Conservation (phyloP, 2,797 vertebrate species). For the Odontamblyopus lacepedii region DNA sequence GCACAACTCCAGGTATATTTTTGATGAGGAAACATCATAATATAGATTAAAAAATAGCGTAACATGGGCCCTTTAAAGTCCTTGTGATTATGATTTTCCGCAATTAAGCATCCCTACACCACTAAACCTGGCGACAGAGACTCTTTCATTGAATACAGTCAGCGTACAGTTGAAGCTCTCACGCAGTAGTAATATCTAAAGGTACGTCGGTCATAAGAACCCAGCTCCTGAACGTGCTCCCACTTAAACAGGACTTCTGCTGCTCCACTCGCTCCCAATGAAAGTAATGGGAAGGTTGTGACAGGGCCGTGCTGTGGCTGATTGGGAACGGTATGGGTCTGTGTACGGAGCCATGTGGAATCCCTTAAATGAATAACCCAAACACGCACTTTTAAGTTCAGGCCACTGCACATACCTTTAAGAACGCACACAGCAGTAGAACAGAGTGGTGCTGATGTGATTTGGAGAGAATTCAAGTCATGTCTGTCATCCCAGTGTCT, state of each 20-base stretch:
- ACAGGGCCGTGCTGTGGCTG: conserved; percentile 35
- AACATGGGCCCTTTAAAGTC: too few relatives aligned
- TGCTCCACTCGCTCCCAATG: conserved; percentile 45
- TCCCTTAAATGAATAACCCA: conserved; percentile 6
- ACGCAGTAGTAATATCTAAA: conserved; percentile 62
- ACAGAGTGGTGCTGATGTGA: conserved; percentile 15
- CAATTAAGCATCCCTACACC: not conserved
- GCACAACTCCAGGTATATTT: too few relatives aligned
- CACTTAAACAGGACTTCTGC: conserved; percentile 57
- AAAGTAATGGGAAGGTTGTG: conserved; percentile 67
- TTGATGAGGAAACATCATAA: too few relatives aligned
- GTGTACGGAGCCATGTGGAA: conserved; percentile 17
- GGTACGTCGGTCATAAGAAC: conserved; percentile 69
- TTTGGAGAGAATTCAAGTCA: conserved; percentile 36
- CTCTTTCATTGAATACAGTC: not conserved
- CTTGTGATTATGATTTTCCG: not conserved
- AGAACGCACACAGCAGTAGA: not conserved
- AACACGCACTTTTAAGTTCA: conserved; percentile 11
- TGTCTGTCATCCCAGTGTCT: conserved; percentile 16
- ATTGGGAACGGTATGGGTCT: conserved; percentile 49
- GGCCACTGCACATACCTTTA: not conserved
- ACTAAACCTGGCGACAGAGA: too few relatives aligned
- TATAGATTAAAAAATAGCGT: too few relatives aligned
- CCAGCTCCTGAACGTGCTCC: conserved; percentile 66
- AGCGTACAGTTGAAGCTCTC: conserved; percentile 33